Base-by-base conservation (phyloP, 2,797 vertebrate genomes). In the Hirundo rustica region DNA sequence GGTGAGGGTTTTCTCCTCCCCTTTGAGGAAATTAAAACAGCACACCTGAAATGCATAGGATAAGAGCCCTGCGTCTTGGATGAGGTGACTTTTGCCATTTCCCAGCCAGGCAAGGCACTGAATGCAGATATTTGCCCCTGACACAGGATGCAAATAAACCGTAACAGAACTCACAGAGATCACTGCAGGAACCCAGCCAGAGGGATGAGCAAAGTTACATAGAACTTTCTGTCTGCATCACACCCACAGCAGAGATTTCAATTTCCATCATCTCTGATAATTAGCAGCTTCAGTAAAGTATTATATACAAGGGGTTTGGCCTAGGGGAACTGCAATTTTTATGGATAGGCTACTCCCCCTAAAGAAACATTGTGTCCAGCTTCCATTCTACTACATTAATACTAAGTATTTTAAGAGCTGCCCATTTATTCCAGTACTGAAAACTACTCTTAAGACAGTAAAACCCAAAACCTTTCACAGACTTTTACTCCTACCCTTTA, bases 1-100 rank as follows among this genome's bases (percentile, higher is more conserved):
- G 6, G 13, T 18, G 36, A 62, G 19, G 16, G 2, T 2, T 3
- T 11, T 18, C 6, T 2, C 0, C 6, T 20, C 7, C 3, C 8
- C 10, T 34, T 45, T 0, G 2, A 65, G 30, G 40, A 27, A 65
- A 75, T 64, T 73, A n/a, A 81, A 76, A 25, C 1, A 64, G 25
- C 3, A 2, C 30, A 55, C 44, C 29, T 48, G 21, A 53, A 85
- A 76, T 30, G 44, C 10, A n/a, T 0, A 70, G n/a, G 27, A 3
- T 55, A 15, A 66, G 55, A 74, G 8, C 50, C 36, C 60, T 5
- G 2, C 21, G 26, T 34, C 32, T 68, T 55, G 48, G 45, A 40
- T 16, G 13, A 29, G 21, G n/a, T 53, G 65, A 67, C 55, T 57
- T 67, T 14, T 25, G 3, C 26, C 32, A 30, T 51, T 71, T 87